These are phyloP conservation scores for Diceros bicornis DNA, from an alignment of 2,797 vertebrate genomes.

Conservation along the genomic window DNA sequence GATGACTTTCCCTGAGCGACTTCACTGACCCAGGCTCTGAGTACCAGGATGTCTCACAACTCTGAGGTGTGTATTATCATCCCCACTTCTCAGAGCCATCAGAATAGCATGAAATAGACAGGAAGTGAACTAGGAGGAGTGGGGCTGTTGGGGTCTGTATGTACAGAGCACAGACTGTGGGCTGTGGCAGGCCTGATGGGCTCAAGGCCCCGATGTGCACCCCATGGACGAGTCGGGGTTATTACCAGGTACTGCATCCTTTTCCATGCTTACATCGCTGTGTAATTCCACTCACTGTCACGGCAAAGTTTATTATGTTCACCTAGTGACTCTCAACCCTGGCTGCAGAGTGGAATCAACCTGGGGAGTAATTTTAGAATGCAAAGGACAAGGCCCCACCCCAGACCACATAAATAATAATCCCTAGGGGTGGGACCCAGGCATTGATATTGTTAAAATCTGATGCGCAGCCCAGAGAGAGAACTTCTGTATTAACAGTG, in stretches of 20 bases:
- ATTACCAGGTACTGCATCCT: too few species aligned
- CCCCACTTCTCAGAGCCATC: not conserved
- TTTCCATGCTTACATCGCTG: too few species aligned
- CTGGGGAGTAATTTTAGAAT: not conserved
- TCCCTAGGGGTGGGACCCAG: not conserved
- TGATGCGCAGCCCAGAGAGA: not conserved
- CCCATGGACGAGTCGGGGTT: not conserved
- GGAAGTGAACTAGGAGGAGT: rapidly evolving
- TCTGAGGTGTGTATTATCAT: not conserved
- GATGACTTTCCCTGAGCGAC: not conserved
- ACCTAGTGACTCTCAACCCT: not conserved
- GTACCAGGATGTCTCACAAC: rapidly evolving
- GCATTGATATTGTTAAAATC: not conserved
- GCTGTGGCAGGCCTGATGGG: rapidly evolving
- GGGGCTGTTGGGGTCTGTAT: rapidly evolving
- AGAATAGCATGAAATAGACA: not conserved
- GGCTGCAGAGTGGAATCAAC: not conserved
- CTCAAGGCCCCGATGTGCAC: not conserved
- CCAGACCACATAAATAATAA: not conserved
- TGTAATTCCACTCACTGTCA: not conserved
- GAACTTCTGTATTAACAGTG: not conserved
- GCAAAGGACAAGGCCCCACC: not conserved
- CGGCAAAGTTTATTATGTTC: not conserved
- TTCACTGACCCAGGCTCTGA: not conserved
- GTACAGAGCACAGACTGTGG: not conserved